Conservation (phyloP, 2,113 vertebrate genomes). For the Siniperca chuatsi region DNA sequence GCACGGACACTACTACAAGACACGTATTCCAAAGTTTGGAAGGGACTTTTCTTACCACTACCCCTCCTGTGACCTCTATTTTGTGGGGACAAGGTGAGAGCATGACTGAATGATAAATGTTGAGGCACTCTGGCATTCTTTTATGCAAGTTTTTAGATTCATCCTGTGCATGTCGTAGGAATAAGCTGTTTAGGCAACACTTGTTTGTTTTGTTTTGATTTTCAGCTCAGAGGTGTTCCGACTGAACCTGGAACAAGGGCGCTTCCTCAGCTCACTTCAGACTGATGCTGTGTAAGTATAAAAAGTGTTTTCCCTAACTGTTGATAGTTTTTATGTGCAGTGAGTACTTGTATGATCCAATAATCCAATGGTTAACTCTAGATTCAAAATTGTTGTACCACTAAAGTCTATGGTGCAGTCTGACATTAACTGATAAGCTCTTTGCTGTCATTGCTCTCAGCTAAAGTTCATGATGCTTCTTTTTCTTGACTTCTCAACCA, state of each 20-base stretch:
- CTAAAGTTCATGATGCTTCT: background rate
- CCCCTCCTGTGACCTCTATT: conserved; percentile 96
- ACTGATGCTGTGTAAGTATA: conserved; percentile 92
- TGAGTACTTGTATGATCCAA: background rate
- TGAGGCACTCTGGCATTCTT: background rate
- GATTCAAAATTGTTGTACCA: background rate
- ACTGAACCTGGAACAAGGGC: conserved; percentile 95
- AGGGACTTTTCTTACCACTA: conserved; percentile 97
- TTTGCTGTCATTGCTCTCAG: background rate
- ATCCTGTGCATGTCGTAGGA: background rate
- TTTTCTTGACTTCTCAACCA: conserved; percentile 64
- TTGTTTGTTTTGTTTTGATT: background rate
- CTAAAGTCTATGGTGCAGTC: background rate
- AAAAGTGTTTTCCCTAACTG: background rate
- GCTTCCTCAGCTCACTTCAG: conserved; percentile 94
- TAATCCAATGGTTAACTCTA: background rate
- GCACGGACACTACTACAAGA: conserved; percentile 94
- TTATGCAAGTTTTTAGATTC: background rate
- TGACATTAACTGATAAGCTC: background rate
- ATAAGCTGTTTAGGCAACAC: too few relatives aligned
- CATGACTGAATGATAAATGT: too few relatives aligned
- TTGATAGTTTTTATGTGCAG: background rate
- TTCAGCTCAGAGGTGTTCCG: conserved; percentile 93
- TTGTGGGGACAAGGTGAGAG: conserved; percentile 93
- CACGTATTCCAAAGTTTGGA: conserved; percentile 97